phyloP scores from a whole-genome alignment of 92 coral and sea anemone genomes.

The Siderastrea siderea region DNA sequence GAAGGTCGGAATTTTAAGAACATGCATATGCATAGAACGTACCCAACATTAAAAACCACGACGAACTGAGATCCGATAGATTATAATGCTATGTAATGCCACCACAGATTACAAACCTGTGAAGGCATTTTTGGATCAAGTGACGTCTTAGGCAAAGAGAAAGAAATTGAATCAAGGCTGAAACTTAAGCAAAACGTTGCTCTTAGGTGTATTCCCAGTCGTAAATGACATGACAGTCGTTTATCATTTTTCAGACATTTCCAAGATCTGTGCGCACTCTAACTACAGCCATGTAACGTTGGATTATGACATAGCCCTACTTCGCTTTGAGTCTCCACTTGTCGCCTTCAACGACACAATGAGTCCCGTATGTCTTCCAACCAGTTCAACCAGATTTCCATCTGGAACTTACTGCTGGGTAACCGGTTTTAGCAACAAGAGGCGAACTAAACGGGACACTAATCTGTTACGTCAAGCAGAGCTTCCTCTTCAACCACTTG shows the following conservation, averaged over 20 bases:
- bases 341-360: constrained; percentile 58
- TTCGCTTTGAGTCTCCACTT: constrained; percentile 66
- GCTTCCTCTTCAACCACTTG: constrained; percentile 53
- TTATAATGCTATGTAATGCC: too few relatives aligned
- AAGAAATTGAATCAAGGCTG: too few relatives aligned
- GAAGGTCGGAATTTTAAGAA: too few relatives aligned
- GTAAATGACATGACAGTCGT: not conserved
- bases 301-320: constrained; percentile 77
- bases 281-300: constrained; percentile 59
- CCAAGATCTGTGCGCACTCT: constrained; percentile 80
- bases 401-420: constrained; percentile 42
- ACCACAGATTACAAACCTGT: too few relatives aligned
- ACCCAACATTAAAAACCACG: too few relatives aligned
- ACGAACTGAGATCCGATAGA: too few relatives aligned
- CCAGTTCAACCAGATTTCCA: constrained; percentile 24
- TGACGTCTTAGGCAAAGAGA: too few relatives aligned
- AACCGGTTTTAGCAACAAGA: constrained; percentile 38
- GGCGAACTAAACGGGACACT: constrained; percentile 40
- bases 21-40: too few relatives aligned
- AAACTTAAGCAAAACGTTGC: too few relatives aligned
- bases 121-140: too few relatives aligned
- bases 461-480: constrained; percentile 76
- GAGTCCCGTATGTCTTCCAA: constrained; percentile 80
- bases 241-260: constrained; percentile 67
- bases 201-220: too few relatives aligned